Evolutionary conservation across 1,140 invertebrate species (phyloP).

Genomic region (Hirudo medicinalis): DNA sequence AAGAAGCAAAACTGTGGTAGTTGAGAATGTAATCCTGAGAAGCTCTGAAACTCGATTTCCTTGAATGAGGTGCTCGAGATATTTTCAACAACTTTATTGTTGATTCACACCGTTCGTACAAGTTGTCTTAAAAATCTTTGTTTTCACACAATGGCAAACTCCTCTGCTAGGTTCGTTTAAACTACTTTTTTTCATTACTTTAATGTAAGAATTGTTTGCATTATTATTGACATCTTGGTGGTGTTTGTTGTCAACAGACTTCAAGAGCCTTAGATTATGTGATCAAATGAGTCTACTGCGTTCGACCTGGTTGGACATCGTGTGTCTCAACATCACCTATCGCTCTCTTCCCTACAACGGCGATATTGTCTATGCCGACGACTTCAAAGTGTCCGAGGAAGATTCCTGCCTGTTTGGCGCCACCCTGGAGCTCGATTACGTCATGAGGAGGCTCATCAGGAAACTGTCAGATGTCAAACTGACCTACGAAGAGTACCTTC

Average conservation of each 20-base stretch:
- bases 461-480: slow-evolving; percentile 68
- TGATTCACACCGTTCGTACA: too few relatives aligned
- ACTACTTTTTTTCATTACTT: too few relatives aligned
- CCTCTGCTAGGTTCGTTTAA: too few relatives aligned
- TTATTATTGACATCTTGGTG: too few relatives aligned
- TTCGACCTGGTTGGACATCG: slow-evolving; percentile 86
- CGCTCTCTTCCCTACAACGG: slow-evolving; percentile 48
- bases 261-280: slow-evolving; percentile 70
- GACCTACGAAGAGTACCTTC: slow-evolving; percentile 75
- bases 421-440: slow-evolving; percentile 54
- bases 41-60: too few relatives aligned
- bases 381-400: slow-evolving; percentile 34
- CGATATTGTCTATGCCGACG: slow-evolving; percentile 33
- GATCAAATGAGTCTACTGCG: slow-evolving; percentile 91
- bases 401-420: slow-evolving; percentile 31
- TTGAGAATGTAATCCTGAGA: too few relatives aligned
- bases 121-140: too few relatives aligned
- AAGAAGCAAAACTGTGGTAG: too few relatives aligned
- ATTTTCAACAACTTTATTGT: too few relatives aligned
- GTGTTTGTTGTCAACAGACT: slow-evolving; percentile 46
- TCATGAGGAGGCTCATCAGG: slow-evolving; percentile 66
- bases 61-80: too few relatives aligned
- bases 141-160: too few relatives aligned
- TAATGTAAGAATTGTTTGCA: too few relatives aligned
- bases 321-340: slow-evolving; percentile 79